phyloP scores from a whole-genome alignment of 2,797 vertebrate genomes.

The Pogonophryne albipinna region DNA sequence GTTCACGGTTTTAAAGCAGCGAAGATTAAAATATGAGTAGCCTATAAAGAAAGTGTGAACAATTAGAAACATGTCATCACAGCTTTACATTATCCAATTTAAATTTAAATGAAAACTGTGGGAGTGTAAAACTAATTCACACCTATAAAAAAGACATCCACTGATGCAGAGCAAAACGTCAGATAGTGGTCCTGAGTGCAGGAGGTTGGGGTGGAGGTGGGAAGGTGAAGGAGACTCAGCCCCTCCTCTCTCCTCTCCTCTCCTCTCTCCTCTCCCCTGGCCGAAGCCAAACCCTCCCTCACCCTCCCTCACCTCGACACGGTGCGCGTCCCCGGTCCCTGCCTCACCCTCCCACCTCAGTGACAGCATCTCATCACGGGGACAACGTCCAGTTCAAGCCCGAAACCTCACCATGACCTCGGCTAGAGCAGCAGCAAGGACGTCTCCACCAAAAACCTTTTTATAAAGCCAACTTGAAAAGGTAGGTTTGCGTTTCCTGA shows the following conservation, averaged over 20 bases:
- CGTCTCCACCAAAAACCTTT: slow-evolving; percentile 28
- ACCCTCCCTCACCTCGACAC: slow-evolving; percentile 68
- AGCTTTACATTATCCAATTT: neutral
- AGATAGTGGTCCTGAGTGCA: neutral
- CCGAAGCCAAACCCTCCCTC: slow-evolving; percentile 53
- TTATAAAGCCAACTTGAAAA: slow-evolving; percentile 59
- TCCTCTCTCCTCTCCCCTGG: slow-evolving; percentile 23
- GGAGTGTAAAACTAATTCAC: no score
- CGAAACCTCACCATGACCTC: slow-evolving; percentile 52
- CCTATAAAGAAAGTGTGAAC: neutral
- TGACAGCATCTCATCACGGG: slow-evolving; percentile 51
- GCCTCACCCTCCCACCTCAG: slow-evolving; percentile 52
- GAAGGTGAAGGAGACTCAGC: slow-evolving; percentile 49
- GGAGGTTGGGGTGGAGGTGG: slow-evolving; percentile 34
- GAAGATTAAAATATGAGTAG: neutral
- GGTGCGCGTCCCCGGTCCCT: slow-evolving; percentile 41
- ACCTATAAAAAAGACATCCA: no score
- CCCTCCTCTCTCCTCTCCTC: slow-evolving; percentile 33
- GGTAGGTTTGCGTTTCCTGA: slow-evolving; percentile 67
- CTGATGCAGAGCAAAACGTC: neutral
- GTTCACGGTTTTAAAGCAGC: neutral
- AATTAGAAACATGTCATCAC: neutral
- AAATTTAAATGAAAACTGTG: no score
- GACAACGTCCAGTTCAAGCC: slow-evolving; percentile 7
- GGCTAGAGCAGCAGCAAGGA: slow-evolving; percentile 35